Evolutionary conservation across 35 echinoderm and acorn worm genomes (phyloP), one percentile per base, ranked within the genome.

Genomic region (Chiridota heheva): DNA sequence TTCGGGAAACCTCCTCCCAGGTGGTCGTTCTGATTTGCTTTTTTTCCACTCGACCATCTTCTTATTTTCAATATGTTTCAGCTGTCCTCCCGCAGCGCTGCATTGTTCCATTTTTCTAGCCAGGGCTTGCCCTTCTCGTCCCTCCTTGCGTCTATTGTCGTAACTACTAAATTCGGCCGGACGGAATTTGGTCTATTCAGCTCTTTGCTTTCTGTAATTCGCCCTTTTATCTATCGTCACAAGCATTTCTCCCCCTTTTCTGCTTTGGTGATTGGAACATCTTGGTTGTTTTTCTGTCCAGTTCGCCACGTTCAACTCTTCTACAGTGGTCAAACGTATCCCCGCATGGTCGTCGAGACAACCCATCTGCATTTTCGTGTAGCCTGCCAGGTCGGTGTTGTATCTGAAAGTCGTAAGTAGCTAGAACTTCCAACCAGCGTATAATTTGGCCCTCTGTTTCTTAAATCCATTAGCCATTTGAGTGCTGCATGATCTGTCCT

Each of bases 401-500:
- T n/a, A 63, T 63, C 7, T 8, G 15, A 24, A 34, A 36, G 4
- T 42, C 56, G 17, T 83, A 69, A 18, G 24, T 25, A 13, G 40
- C 30, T 4, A 72, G 44, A 58, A 31, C 16, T 35, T 60, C 17
- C 16, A 63, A 18, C 56, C 53, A 81, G 34, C 77, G 15, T 7
- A 60, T 60, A 41, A 41, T 1, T 20, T 81, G 56, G 36, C 56
- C 60, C n/a, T 58, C 74, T 26, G 57, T 29, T 25, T 26, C 18
- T 28, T 12, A 63, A 60, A 30, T 63, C 39, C 69, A 63, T 30
- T 45, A 60, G 35, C 43, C 62, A 78, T 29, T 58, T 61, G 25
- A 72, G 32, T 53, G 65, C 44, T 34, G 15, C 32, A 72, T 84
- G 81, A 53, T 84, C 65, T 53, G 64, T 84, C 58, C 66, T 84